Percentiles rank a stretch among this genome's conserved stretches.
phyloP scores from a whole-genome alignment of 2,888 invertebrate genomes.

The Lasioglossum morio region DNA sequence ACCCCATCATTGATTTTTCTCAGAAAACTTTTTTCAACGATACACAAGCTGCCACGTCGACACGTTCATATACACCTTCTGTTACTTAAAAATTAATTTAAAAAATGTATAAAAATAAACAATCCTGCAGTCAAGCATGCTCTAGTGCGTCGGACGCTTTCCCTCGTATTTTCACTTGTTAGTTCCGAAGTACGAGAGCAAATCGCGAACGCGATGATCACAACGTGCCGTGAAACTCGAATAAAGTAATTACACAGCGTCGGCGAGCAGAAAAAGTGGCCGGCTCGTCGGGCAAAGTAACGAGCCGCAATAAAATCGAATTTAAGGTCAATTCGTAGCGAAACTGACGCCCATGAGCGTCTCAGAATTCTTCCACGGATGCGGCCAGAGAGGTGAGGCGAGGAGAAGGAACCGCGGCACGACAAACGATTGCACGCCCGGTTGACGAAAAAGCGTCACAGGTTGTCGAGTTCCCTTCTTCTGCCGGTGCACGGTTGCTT shows the following conservation, averaged over 20 bases:
- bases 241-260: slow-evolving; percentile 65
- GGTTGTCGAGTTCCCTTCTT: slow-evolving; percentile 59
- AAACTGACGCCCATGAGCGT: slow-evolving; percentile 43
- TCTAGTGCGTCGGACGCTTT: not conserved
- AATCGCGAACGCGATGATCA: not conserved
- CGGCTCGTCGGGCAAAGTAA: slow-evolving; percentile 26
- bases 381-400: slow-evolving; percentile 18
- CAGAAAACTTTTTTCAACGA: not conserved
- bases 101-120: not conserved
- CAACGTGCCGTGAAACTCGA: slow-evolving; percentile 26
- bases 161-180: not conserved
- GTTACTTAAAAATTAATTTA: not conserved
- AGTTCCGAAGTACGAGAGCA: not conserved
- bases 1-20: no score
- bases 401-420: slow-evolving; percentile 49
- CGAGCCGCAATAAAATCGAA: slow-evolving; percentile 47
- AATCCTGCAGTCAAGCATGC: not conserved
- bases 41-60: not conserved
- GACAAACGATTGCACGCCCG: slow-evolving; percentile 66
- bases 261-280: slow-evolving; percentile 37
- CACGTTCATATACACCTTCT: no score
- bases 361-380: slow-evolving; percentile 46
- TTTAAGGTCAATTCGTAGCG: slow-evolving; percentile 63
- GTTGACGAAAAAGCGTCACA: slow-evolving; percentile 61
- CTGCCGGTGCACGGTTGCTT: slow-evolving; percentile 41